These are phyloP conservation scores for Nowickia ferox DNA, from an alignment of 2,888 invertebrate genomes.

Conservation along the genomic window DNA sequence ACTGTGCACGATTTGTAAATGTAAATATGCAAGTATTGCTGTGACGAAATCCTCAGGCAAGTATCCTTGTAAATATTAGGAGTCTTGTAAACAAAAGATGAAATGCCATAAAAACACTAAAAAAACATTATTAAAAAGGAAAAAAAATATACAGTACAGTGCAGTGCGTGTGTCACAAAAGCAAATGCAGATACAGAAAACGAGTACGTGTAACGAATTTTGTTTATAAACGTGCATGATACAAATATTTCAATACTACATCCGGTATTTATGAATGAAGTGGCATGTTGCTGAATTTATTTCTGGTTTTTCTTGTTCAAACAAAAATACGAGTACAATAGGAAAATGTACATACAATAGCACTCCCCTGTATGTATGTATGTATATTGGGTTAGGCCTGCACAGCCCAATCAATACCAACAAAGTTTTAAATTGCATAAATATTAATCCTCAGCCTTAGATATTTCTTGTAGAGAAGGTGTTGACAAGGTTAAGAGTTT, in stretches of 20 bases:
- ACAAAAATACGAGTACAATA: neutral
- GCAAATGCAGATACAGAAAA: slow-evolving; percentile 1
- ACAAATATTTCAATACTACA: slow-evolving; percentile 42
- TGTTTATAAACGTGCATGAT: neutral
- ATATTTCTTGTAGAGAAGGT: slow-evolving; percentile 20
- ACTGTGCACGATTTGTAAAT: neutral
- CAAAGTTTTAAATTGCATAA: neutral
- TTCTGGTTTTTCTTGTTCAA: neutral
- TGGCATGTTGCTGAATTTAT: slow-evolving; percentile 18
- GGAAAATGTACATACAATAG: slow-evolving; percentile 1
- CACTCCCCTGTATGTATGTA: too few species aligned
- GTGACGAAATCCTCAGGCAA: slow-evolving; percentile 13
- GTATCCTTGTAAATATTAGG: slow-evolving; percentile 55
- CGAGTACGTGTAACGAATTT: neutral
- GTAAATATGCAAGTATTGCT: neutral
- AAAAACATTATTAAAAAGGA: neutral
- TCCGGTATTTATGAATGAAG: slow-evolving; percentile 41
- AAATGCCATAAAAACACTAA: slow-evolving; percentile 27
- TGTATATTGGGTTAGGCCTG: slow-evolving; percentile 28
- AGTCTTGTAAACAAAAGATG: slow-evolving; percentile 49
- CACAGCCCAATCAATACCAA: neutral
- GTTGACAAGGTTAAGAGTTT: slow-evolving; percentile 56
- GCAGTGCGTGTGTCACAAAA: slow-evolving; percentile 30
- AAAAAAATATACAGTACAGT: neutral
- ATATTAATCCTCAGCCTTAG: slow-evolving; percentile 12